phyloP scores from a whole-genome alignment of 2,797 vertebrate genomes.

The Paedocypris micromegethes region DNA sequence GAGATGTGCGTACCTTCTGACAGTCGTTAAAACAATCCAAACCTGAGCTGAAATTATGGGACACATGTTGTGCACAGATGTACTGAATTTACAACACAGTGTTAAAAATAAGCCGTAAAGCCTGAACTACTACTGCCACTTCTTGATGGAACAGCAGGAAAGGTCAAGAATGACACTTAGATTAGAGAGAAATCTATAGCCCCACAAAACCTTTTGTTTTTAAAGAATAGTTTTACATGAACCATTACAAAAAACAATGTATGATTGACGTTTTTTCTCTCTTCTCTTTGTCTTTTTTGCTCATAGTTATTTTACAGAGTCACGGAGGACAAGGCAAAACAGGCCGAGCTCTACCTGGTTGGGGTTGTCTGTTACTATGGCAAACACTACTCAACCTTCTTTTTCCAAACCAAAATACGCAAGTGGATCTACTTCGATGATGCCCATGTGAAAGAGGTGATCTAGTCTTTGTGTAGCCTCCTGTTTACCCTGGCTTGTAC shows the following conservation, averaged over 20 bases:
- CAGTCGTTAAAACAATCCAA: not conserved
- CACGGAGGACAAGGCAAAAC: constrained; percentile 90
- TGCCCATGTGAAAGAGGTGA: constrained; percentile 96
- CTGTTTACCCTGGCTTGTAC: not conserved
- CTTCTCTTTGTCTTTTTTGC: constrained; percentile 2
- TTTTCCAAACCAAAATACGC: constrained; percentile 94
- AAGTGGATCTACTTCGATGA: constrained; percentile 98
- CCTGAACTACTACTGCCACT: too few species aligned
- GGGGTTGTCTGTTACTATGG: constrained; percentile 98
- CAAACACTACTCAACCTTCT: constrained; percentile 96
- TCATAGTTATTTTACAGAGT: constrained; percentile 89
- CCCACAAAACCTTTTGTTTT: too few species aligned
- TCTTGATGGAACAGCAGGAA: too few species aligned
- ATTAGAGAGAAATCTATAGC: too few species aligned
- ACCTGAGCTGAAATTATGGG: not conserved
- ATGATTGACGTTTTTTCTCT: not conserved
- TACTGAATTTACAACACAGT: too few species aligned
- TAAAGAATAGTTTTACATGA: too few species aligned
- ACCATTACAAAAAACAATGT: too few species aligned
- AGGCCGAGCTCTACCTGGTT: constrained; percentile 89
- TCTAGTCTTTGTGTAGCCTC: not conserved
- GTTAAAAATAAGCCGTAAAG: too few species aligned
- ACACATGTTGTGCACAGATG: too few species aligned
- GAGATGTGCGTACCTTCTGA: constrained; percentile 66
- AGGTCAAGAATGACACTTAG: too few species aligned